Percentiles rank a stretch among this genome's conserved stretches.
These are phyloP conservation scores for Catalaphyllia jardinei DNA, from an alignment of 64 coral and sea anemone genomes.

Conservation along the genomic window DNA sequence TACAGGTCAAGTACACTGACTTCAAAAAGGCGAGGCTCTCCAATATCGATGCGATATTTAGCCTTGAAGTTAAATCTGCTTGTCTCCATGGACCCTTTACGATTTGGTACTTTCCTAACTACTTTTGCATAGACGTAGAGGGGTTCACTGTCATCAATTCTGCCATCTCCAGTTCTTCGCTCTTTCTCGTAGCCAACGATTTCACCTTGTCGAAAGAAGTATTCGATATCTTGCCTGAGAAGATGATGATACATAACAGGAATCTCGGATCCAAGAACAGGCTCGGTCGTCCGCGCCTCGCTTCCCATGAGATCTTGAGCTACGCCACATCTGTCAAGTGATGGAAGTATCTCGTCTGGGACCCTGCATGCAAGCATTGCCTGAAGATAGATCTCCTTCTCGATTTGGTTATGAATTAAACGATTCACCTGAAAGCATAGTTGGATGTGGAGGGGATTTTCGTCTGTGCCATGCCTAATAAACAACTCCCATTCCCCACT, in stretches of 20 bases:
- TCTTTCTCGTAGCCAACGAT: constrained; percentile 95
- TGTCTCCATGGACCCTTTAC: constrained; percentile 33
- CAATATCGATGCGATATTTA: constrained; percentile 93
- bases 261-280: constrained; percentile 85
- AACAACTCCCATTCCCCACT: constrained; percentile 76
- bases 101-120: constrained; percentile 68
- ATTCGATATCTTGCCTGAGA: constrained; percentile 90
- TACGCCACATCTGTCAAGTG: constrained; percentile 88
- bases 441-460: constrained; percentile 91
- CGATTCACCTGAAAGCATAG: constrained; percentile 91
- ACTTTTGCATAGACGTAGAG: constrained; percentile 95
- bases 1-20: constrained; percentile 92
- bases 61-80: constrained; percentile 82
- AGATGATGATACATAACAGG: constrained; percentile 92
- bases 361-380: constrained; percentile 86
- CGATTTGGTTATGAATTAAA: constrained; percentile 82
- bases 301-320: constrained; percentile 85
- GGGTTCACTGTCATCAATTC: constrained; percentile 75
- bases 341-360: constrained; percentile 86
- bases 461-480: constrained; percentile 88
- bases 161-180: constrained; percentile 57
- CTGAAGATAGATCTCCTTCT: constrained; percentile 96
- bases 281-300: constrained; percentile 69
- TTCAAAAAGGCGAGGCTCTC: constrained; percentile 82
- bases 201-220: constrained; percentile 92